phyloP scores from a whole-genome alignment of 2,797 vertebrate species.

The Scyliorhinus canicula region DNA sequence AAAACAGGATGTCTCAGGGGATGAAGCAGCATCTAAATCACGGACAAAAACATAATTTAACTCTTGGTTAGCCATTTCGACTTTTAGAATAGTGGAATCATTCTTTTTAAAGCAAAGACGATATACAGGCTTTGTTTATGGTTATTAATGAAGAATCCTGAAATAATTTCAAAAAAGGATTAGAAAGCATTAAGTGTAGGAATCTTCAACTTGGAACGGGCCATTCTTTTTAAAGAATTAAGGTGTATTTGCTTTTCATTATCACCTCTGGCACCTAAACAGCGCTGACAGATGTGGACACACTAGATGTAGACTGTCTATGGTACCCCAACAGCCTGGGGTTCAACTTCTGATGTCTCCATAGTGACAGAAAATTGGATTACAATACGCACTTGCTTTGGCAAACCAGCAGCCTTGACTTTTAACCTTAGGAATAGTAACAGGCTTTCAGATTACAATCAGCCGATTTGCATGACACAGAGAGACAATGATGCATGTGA shows the following conservation, averaged over 20 bases:
- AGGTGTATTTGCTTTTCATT: background rate
- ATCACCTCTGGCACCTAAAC: background rate
- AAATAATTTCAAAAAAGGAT: background rate
- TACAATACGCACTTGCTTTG: background rate
- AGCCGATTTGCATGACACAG: constrained; percentile 28
- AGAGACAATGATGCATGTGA: background rate
- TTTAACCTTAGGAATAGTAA: constrained; percentile 30
- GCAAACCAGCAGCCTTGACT: constrained; percentile 23
- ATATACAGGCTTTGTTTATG: background rate
- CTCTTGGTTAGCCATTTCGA: background rate
- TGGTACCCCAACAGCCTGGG: background rate
- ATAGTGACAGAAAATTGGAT: constrained; percentile 28
- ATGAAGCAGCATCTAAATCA: background rate
- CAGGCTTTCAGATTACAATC: constrained; percentile 27
- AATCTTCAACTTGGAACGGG: background rate
- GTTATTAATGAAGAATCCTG: background rate
- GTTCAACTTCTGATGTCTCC: background rate
- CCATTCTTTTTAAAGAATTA: background rate
- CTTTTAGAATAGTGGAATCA: background rate
- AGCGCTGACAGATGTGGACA: background rate
- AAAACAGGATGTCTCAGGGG: background rate
- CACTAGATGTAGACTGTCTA: too few species aligned
- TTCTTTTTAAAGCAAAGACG: background rate
- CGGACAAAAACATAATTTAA: background rate
- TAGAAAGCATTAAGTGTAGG: background rate